These are phyloP conservation scores for Rhopalosiphum nymphaeae DNA, from an alignment of 2,888 invertebrate genomes.

Conservation along the genomic window DNA sequence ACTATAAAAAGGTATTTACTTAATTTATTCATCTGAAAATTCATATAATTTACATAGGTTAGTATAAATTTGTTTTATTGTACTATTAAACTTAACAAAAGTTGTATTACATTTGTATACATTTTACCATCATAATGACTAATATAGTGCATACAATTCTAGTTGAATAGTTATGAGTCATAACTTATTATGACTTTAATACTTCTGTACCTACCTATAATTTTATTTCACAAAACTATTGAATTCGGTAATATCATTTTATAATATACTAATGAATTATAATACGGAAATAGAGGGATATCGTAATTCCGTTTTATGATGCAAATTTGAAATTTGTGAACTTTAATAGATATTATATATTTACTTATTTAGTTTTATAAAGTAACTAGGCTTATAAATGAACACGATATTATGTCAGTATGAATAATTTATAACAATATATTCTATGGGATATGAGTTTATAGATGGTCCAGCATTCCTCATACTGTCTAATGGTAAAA, in stretches of 20 bases:
- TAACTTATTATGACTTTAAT: not conserved
- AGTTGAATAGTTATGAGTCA: not conserved
- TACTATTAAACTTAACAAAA: constrained; percentile 11
- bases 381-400: not conserved
- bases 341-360: not conserved
- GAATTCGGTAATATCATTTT: not conserved
- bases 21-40: constrained; percentile 3
- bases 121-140: not conserved
- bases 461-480: constrained; percentile 36
- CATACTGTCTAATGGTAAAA: constrained; percentile 44
- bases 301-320: not conserved
- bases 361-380: not conserved
- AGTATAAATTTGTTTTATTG: constrained; percentile 3
- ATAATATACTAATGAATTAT: not conserved
- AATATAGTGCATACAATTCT: not conserved
- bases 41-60: constrained; percentile 8
- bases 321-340: not conserved
- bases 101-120: not conserved
- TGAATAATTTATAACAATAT: constrained; percentile 37
- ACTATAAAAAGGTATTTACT: not conserved
- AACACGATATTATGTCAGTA: constrained; percentile 16
- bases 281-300: not conserved
- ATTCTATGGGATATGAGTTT: not conserved
- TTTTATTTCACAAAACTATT: not conserved
- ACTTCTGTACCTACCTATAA: not conserved